Conservation (phyloP, 2,797 vertebrate genomes). For the Platalea minor region DNA sequence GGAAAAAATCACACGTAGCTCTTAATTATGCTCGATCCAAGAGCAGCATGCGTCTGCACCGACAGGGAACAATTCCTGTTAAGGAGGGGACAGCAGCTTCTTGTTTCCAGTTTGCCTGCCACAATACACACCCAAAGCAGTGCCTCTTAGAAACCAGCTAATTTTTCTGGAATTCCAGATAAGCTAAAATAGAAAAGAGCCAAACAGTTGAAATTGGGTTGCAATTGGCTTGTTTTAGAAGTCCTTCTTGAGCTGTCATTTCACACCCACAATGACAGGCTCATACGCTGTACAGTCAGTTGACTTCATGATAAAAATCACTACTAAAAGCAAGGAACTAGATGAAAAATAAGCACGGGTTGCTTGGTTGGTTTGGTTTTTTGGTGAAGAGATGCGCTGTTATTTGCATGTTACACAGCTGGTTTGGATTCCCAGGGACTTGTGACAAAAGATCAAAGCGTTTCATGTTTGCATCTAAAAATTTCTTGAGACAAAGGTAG, state of each 20-base stretch:
- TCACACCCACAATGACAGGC: slow-evolving; percentile 21
- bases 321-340: background rate
- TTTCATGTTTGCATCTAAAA: background rate
- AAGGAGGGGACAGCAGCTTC: background rate
- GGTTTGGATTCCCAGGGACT: background rate
- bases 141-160: background rate
- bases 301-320: background rate
- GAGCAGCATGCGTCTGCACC: background rate
- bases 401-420: background rate
- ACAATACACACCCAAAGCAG: rapidly evolving
- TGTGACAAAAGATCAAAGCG: background rate
- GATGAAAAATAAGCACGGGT: background rate
- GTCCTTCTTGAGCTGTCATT: slow-evolving; percentile 33
- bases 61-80: background rate
- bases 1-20: background rate
- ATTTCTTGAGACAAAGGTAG: background rate
- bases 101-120: background rate
- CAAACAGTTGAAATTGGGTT: background rate
- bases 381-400: background rate
- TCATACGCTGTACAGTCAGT: background rate
- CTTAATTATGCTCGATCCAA: no score
- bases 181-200: background rate
- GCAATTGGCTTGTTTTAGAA: slow-evolving; percentile 7
- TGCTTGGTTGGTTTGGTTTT: background rate
- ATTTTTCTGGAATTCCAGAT: background rate